Evolutionary conservation across 30 jellyfish, hydroid and myxozoan species (phyloP).

Genomic region (Rhopilema esculentum): DNA sequence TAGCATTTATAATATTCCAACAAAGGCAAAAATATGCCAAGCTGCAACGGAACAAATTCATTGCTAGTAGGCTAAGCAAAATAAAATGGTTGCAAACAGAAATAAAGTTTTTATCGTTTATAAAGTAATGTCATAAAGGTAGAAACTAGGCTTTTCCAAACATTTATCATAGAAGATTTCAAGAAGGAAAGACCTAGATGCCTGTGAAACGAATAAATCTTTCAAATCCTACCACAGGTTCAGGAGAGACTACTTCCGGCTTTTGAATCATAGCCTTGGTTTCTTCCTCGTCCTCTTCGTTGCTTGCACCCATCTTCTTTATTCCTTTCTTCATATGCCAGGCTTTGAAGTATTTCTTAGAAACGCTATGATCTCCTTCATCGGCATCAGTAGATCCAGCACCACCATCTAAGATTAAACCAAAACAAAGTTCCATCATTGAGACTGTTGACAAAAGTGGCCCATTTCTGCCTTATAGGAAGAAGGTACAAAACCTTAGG

Average conservation of each 20-base stretch:
- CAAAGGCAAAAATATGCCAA: too few species aligned
- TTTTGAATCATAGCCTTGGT: slow-evolving; percentile 37
- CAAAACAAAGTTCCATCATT: background rate
- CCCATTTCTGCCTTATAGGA: background rate
- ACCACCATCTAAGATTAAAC: slow-evolving; percentile 13
- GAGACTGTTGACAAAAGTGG: background rate
- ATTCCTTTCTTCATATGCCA: slow-evolving; percentile 90
- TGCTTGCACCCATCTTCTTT: slow-evolving; percentile 19
- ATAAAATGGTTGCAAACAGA: too few species aligned
- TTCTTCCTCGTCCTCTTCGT: slow-evolving; percentile 29
- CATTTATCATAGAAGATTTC: too few species aligned
- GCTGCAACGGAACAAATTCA: too few species aligned
- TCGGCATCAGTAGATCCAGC: slow-evolving; percentile 7
- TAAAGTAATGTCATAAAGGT: too few species aligned
- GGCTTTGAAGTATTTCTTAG: slow-evolving; percentile 92
- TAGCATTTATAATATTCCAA: too few species aligned
- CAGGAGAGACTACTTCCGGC: slow-evolving; percentile 24
- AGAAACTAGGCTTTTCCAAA: too few species aligned
- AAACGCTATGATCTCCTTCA: slow-evolving; percentile 63
- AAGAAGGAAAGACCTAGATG: too few species aligned
- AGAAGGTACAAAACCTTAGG: background rate
- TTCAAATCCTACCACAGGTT: slow-evolving; percentile 51
- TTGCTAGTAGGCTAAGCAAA: too few species aligned
- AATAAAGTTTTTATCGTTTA: too few species aligned
- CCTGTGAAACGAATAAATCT: too few species aligned